A percentile compares a stretch with the other conserved stretches of the same genome.
Evolutionary conservation across 2,888 invertebrate species (phyloP).

Genomic region (Tethea ocularis): DNA sequence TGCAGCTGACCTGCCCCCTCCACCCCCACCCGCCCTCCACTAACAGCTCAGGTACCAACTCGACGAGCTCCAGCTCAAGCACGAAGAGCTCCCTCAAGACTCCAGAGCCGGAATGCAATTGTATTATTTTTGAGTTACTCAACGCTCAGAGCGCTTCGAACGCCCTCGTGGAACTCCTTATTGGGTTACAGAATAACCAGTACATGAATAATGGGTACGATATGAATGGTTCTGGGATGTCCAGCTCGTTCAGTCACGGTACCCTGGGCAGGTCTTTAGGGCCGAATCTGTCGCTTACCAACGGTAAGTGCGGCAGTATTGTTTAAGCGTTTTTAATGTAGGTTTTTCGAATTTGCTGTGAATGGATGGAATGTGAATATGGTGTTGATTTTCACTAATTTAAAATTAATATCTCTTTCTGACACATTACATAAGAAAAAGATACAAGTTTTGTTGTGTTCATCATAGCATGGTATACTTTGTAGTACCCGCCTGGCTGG

Average conservation of each 20-base stretch:
- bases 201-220: slow-evolving; percentile 70
- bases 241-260: slow-evolving; percentile 49
- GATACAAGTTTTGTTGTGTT: no score
- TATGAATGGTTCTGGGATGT: slow-evolving; percentile 38
- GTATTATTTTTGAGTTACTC: slow-evolving; percentile 72
- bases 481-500: no score
- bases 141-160: slow-evolving; percentile 76
- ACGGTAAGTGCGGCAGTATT: slow-evolving; percentile 77
- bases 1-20: slow-evolving; percentile 71
- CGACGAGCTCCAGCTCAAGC: slow-evolving; percentile 57
- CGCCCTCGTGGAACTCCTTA: slow-evolving; percentile 72
- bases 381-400: no score
- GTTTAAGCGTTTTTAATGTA: slow-evolving; percentile 49
- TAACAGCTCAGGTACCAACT: slow-evolving; percentile 50
- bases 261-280: slow-evolving; percentile 62
- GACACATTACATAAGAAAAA: no score
- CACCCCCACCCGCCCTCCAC: slow-evolving; percentile 61
- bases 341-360: not conserved
- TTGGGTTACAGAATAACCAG: slow-evolving; percentile 76
- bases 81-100: slow-evolving; percentile 57
- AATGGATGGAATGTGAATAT: not conserved
- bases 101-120: slow-evolving; percentile 76
- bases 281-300: slow-evolving; percentile 69
- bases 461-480: no score
- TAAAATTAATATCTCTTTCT: no score